Base-by-base conservation (phyloP, 2,797 vertebrate species). In the Coregonus ussuriensis region DNA sequence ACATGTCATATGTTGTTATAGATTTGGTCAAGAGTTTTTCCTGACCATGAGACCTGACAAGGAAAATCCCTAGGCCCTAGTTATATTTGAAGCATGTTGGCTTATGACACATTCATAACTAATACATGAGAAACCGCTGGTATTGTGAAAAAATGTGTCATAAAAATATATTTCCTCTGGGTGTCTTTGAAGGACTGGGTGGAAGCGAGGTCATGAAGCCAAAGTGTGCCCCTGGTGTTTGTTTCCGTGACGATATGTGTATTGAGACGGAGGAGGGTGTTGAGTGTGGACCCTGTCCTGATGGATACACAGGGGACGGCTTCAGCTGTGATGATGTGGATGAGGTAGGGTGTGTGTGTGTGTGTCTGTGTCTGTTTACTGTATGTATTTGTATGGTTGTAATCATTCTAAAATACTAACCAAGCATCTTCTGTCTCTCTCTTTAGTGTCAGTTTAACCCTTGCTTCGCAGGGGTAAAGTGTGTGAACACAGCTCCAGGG, bases 391-490 rank as follows among this genome's bases (percentile, higher is more conserved):
- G 31, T 72, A 25, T 53, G 41, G 56, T 62, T n/a, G 18, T n/a
- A 7, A 62, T 62, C 18, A 21, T 62, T 56, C 15, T 18, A 56
- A 56, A 62, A 18, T 62, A 62, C 56, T 21, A 21, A 21, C 56
- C 56, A 21, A 18, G 56, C 18, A 0, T 5, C 11, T 7, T 29
- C 33, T 18, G 41, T 21, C 29, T 4, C 16, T 21, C 29, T 81
- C 82, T 59, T 73, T 89, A 99, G 98, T 99, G 98, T 82, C 97
- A 93, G 88, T 97, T 98, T 87, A 96, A 91, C 87, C 98, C 98
- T 68, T 99, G 98, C 87, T 98, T 96, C 85, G 96, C 96, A 0
- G 97, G 98, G 37, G 98, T 99, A 77, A 95, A 93, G 84, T 99
- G 98, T 9, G 91, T 99, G 81, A 99, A 99, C 91, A 94, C 93